Base-by-base conservation (phyloP, 2,888 invertebrate genomes). In the Drosophila paramelanica region DNA sequence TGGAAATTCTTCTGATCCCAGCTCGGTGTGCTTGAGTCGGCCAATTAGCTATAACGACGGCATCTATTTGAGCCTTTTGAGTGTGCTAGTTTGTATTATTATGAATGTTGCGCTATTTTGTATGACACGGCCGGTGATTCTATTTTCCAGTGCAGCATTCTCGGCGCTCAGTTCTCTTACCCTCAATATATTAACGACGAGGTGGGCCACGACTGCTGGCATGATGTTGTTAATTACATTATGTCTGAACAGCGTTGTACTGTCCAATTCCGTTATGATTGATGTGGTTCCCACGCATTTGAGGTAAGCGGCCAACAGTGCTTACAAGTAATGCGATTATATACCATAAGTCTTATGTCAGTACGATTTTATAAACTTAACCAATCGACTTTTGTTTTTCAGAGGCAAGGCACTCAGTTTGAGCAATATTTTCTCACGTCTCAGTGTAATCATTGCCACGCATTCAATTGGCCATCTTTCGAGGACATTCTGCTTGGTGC, bases 211-310 rank as follows among this genome's bases (percentile, higher is more conserved):
- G 38, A 23, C 71, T 3, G 0, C 42, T 0, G 51, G 33, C 2
- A 42, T 79, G 23, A 27, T 65, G 20, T 8, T 20, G 0, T 27
- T 77, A 0, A 49, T 73, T 10, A 39, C 65, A 41, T 14, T 55
- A 13, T 27, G 56, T 8, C 11, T 17, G 6, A 39, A 41, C 38
- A n/a, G 43, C 20, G n/a, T 72, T 5, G 5, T 67, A 1, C 4
- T 82, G 33, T 2, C 23, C 0, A 0, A 33, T 0, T 59, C 72
- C 1, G 20, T 62, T 4, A 8, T 75, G 0, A 50, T 66, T 11
- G 81, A 83, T 20, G 3, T 66, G 20, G 39, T 83, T 25, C 82
- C 84, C 11, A 84, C 82, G 2, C 31, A 67, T 14, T 6, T 81
- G 5, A 79, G 84, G 82, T 84, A 10, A 68, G 53, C 17, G 3